phyloP scores from a whole-genome alignment of 2,888 invertebrate genomes.

The Mechanitis mazaeus region DNA sequence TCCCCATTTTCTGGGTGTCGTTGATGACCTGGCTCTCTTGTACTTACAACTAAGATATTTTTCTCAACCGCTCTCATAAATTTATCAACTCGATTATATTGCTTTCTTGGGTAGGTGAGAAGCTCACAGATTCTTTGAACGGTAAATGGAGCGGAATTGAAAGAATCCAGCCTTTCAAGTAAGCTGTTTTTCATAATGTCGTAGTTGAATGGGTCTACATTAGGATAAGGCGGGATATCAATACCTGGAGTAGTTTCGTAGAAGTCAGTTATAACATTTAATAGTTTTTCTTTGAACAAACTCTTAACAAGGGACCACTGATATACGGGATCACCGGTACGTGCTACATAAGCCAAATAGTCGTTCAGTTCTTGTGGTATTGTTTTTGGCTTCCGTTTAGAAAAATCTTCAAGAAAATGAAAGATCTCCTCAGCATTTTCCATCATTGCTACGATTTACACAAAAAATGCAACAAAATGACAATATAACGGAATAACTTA shows the following conservation, averaged over 20 bases:
- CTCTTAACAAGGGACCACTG: constrained; percentile 93
- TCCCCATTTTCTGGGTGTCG: constrained; percentile 81
- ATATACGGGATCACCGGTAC: constrained; percentile 95
- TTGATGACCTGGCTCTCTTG: constrained; percentile 80
- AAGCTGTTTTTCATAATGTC: constrained; percentile 91
- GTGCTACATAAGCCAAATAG: constrained; percentile 92
- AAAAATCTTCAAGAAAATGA: constrained; percentile 89
- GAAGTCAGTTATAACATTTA: constrained; percentile 91
- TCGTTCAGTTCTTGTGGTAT: constrained; percentile 93
- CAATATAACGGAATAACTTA: neutral
- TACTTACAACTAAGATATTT: constrained; percentile 91
- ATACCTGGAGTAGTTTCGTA: constrained; percentile 85
- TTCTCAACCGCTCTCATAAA: constrained; percentile 98
- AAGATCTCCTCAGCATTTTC: constrained; percentile 91
- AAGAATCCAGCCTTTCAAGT: constrained; percentile 87
- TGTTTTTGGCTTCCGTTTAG: constrained; percentile 84
- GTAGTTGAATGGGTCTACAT: constrained; percentile 93
- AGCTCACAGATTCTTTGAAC: constrained; percentile 97
- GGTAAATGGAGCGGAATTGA: constrained; percentile 95
- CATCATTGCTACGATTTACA: constrained; percentile 62
- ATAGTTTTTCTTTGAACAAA: constrained; percentile 90
- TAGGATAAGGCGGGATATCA: constrained; percentile 91
- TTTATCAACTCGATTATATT: constrained; percentile 97
- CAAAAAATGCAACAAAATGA: neutral
- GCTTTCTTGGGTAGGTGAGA: constrained; percentile 91